phyloP scores from a whole-genome alignment of 2,113 vertebrate genomes.

The Oceanodroma tethys region DNA sequence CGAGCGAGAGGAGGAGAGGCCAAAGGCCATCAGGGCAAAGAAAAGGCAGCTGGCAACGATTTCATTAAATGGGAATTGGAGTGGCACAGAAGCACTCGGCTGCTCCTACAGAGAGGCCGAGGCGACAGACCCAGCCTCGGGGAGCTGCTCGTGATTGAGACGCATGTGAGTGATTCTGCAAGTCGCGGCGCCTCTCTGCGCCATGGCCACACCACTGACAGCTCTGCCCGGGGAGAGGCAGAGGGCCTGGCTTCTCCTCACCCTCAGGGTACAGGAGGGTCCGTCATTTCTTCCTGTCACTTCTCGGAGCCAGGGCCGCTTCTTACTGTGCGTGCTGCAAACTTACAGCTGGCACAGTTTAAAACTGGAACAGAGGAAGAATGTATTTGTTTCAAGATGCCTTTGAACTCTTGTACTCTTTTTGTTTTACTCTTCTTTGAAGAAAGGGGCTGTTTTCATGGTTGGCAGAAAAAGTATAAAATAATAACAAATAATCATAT shows the following conservation, averaged over 20 bases:
- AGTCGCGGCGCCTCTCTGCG: neutral
- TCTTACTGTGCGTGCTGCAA: neutral
- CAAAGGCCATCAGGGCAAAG: neutral
- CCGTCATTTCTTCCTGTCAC: neutral
- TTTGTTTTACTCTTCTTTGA: neutral
- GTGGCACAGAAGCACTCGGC: neutral
- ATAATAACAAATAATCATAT: neutral
- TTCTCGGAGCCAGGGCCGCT: neutral
- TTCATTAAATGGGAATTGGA: neutral
- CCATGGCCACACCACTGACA: fast-evolving
- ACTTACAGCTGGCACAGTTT: neutral
- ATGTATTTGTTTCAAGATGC: neutral
- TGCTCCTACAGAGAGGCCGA: neutral
- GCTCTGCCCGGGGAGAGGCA: neutral
- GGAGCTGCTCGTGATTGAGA: neutral
- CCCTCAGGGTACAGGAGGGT: neutral
- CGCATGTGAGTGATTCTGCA: fast-evolving
- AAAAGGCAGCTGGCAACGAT: neutral
- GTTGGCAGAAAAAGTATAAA: neutral
- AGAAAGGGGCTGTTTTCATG: neutral
- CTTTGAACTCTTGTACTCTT: neutral
- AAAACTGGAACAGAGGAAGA: neutral
- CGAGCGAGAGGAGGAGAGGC: neutral
- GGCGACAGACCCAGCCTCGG: fast-evolving
- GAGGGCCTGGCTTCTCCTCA: neutral